Conservation (phyloP, 2,113 vertebrate genomes). For the Dromiciops gliroides region DNA sequence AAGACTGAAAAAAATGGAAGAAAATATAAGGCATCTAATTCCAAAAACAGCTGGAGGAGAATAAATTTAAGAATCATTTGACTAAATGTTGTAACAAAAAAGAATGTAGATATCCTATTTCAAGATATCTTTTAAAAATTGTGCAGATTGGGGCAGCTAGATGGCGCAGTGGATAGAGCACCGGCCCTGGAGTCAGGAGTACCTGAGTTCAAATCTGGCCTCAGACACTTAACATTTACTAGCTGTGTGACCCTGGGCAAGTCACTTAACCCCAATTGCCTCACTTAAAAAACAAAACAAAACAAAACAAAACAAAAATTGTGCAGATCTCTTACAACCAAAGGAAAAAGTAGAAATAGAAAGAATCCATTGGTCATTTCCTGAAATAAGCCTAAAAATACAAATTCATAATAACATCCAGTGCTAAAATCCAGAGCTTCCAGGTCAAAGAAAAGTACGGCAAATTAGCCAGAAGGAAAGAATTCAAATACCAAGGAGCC, state of each 20-base stretch:
- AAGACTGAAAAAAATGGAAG: background rate
- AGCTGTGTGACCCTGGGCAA: too few relatives aligned
- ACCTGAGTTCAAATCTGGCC: too few relatives aligned
- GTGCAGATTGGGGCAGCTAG: too few relatives aligned
- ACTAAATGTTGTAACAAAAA: background rate
- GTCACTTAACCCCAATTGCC: too few relatives aligned
- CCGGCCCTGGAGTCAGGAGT: too few relatives aligned
- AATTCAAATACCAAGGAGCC: background rate
- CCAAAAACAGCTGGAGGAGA: background rate
- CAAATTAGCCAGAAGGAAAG: background rate
- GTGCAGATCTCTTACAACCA: background rate
- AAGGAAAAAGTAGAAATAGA: background rate
- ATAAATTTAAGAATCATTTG: background rate
- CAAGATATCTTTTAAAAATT: background rate
- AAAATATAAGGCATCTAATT: background rate
- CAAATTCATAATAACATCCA: background rate
- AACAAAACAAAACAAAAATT: too few relatives aligned
- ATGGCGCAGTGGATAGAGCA: too few relatives aligned
- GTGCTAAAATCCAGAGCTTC: background rate
- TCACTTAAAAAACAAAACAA: too few relatives aligned
- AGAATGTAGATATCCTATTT: background rate
- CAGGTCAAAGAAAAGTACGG: background rate
- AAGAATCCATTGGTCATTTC: background rate
- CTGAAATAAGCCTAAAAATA: background rate
- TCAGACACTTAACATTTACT: too few relatives aligned